Base-by-base conservation (phyloP, 2,113 vertebrate genomes). In the Noctilio leporinus region DNA sequence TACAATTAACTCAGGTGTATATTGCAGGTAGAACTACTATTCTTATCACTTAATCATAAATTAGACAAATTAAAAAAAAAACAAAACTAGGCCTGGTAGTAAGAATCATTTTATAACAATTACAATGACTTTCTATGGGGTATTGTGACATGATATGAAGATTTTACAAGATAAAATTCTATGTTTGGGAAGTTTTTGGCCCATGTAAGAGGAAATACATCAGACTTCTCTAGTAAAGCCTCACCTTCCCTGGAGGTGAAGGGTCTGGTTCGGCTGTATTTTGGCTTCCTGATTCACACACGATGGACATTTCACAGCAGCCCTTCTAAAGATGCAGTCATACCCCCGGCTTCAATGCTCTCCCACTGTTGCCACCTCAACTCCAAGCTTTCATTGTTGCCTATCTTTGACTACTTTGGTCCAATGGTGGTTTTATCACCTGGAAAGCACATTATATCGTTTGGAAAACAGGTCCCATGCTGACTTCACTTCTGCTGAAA, bases 401-500 rank as follows among this genome's bases (percentile, higher is more conserved):
- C 45, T 92, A 82, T 16, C 15, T 94, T 82, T 65, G 9, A 87
- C 3, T 22, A n/a, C 38, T 90, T 38, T 33, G 43, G 33, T 28
- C 67, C 64, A 75, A 6, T 76, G 19, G 14, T 72, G 51, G 10
- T 73, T 95, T 96, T n/a, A 85, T 70, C n/a, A 86, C n/a, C 14
- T 85, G 90, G 67, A 85, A 82, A 94, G 90, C 26, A 87, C 10
- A 57, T 65, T 69, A 43, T 55, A 10, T 59, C 4, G 0, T 28
- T 80, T 90, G 16, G 73, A 85, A 85, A 92, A 84, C 15, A 88
- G 35, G 22, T 22, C 10, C 24, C 53, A 47, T 14, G 64, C 76
- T 80, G 90, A 70, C 38, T 78, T 75, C 53, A 24, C 67, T 94
- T 91, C 40, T 88, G 64, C 64, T 38, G 83, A 96, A 95, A 89